A percentile compares a stretch with the other conserved stretches of the same genome.
phyloP scores from a whole-genome alignment of 2,888 invertebrate species.

The Harpagoxenus sublaevis region DNA sequence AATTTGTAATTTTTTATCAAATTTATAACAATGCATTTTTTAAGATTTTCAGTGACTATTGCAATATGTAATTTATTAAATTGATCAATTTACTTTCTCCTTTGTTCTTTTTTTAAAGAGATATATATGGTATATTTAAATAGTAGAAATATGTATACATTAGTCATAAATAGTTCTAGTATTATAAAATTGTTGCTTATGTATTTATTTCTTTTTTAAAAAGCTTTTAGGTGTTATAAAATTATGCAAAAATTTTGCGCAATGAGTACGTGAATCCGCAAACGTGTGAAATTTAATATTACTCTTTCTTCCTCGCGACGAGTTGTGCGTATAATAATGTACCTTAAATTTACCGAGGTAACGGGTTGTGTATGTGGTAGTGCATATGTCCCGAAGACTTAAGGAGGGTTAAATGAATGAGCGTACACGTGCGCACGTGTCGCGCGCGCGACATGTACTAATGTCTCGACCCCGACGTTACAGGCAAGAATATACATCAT shows the following conservation, averaged over 20 bases:
- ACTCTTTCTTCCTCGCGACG: background rate
- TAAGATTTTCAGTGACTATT: too few relatives aligned
- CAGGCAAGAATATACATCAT: slow-evolving; percentile 89
- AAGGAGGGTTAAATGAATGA: slow-evolving; percentile 53
- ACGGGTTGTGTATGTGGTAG: background rate
- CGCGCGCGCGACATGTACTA: slow-evolving; percentile 45
- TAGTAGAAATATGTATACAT: background rate
- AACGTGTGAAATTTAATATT: background rate
- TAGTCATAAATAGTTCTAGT: background rate
- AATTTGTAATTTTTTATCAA: too few relatives aligned
- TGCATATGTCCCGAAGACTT: slow-evolving; percentile 14
- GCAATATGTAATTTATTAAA: too few relatives aligned
- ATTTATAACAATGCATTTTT: too few relatives aligned
- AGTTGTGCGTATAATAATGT: background rate
- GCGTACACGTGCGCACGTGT: slow-evolving; percentile 35
- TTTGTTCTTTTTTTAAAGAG: too few relatives aligned
- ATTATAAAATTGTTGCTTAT: background rate
- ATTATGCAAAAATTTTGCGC: background rate
- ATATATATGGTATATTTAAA: too few relatives aligned
- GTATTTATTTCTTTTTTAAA: background rate
- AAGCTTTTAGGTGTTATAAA: background rate
- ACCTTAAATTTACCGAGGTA: slow-evolving; percentile 23
- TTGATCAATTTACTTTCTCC: too few relatives aligned
- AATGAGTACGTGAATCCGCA: background rate
- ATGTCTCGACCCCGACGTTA: slow-evolving; percentile 57